Conservation (phyloP, 2,113 vertebrate species). For the Uropsilus gracilis region DNA sequence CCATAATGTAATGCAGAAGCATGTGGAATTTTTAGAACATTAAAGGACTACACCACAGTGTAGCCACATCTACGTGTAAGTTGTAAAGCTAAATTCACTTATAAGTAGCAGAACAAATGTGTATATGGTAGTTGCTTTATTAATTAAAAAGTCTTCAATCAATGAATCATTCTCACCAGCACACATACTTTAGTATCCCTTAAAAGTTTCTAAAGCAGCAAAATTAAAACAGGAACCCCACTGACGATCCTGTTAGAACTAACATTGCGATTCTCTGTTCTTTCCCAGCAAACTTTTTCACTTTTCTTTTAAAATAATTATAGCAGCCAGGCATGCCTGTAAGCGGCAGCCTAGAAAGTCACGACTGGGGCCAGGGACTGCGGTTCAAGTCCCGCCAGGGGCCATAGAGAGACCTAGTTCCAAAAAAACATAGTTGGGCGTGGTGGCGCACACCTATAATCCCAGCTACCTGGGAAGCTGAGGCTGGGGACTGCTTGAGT, state of each 20-base stretch:
- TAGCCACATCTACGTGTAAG: not conserved
- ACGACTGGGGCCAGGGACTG: too few relatives aligned
- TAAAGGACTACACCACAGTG: not conserved
- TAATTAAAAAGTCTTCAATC: slow-evolving; percentile 24
- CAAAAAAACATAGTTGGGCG: too few relatives aligned
- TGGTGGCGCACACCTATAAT: too few relatives aligned
- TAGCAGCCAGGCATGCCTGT: too few relatives aligned
- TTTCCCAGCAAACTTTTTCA: not conserved
- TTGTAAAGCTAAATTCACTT: not conserved
- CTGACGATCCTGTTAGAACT: not conserved
- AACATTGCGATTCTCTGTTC: not conserved
- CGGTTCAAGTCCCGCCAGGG: too few relatives aligned
- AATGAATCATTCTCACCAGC: not conserved
- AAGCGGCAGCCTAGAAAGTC: too few relatives aligned
- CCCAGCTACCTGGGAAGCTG: too few relatives aligned
- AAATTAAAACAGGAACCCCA: not conserved
- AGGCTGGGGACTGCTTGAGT: too few relatives aligned
- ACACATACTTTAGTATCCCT: not conserved
- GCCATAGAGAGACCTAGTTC: too few relatives aligned
- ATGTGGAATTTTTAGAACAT: not conserved
- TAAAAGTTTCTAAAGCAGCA: not conserved
- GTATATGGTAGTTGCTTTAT: not conserved
- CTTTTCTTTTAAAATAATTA: slow-evolving; percentile 23
- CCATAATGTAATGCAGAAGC: slow-evolving; percentile 13
- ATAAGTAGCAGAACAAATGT: not conserved